A percentile compares a stretch with the other conserved stretches of the same genome.
These are phyloP conservation scores for Drosophila simulans DNA, from an alignment of 1,140 invertebrate genomes.

Conservation along the genomic window DNA sequence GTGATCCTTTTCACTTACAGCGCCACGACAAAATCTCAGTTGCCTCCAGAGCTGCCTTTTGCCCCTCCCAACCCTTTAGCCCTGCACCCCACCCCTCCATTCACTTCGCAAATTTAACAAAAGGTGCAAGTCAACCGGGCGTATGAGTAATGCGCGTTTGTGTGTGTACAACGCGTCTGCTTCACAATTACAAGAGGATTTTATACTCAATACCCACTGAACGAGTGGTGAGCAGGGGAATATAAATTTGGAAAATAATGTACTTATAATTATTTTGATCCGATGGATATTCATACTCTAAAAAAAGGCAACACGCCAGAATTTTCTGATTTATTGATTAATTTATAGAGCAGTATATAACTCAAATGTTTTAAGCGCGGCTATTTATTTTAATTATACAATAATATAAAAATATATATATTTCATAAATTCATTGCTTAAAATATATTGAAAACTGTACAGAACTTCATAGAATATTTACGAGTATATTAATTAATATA, in stretches of 20 bases:
- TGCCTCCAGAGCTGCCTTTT: conserved; percentile 18
- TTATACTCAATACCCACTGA: conserved; percentile 39
- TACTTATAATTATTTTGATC: background rate
- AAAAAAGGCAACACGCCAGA: too few species aligned
- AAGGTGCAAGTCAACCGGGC: conserved; percentile 37
- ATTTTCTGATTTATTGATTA: too few species aligned
- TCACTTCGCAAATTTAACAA: conserved; percentile 17
- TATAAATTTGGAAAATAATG: background rate
- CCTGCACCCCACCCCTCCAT: background rate
- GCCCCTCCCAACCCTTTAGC: conserved; percentile 1
- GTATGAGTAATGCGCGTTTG: conserved; percentile 44
- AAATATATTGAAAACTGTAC: too few species aligned
- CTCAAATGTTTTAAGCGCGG: too few species aligned
- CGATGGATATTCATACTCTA: background rate
- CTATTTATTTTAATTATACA: background rate
- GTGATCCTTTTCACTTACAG: conserved; percentile 62
- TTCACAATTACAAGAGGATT: conserved; percentile 40
- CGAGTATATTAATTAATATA: too few species aligned
- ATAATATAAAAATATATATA: too few species aligned
- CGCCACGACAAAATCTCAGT: conserved; percentile 52
- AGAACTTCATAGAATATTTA: too few species aligned
- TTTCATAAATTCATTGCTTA: too few species aligned
- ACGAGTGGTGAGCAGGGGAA: too few species aligned
- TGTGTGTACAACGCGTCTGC: conserved; percentile 33
- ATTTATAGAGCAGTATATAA: background rate